Conservation (phyloP, 2,113 vertebrate genomes). For the Gymnobelideus leadbeateri region DNA sequence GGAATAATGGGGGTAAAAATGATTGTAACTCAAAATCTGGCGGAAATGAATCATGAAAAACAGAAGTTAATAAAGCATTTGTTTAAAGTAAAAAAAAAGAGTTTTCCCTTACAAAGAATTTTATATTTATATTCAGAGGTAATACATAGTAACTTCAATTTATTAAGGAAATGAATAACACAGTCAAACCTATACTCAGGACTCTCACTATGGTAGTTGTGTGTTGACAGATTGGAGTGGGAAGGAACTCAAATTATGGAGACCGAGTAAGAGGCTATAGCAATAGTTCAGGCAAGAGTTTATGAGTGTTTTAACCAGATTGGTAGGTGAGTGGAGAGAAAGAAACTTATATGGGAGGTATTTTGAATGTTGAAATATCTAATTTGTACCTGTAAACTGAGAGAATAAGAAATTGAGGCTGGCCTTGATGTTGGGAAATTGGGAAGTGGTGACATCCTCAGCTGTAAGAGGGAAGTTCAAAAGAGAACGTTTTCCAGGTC, state of each 20-base stretch:
- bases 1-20: too few species aligned
- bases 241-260: not conserved
- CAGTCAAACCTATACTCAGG: not conserved
- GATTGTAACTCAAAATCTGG: too few species aligned
- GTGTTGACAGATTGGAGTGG: not conserved
- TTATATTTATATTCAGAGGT: too few species aligned
- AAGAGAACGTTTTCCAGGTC: not conserved
- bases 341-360: not conserved
- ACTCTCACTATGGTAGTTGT: not conserved
- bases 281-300: not conserved
- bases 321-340: not conserved
- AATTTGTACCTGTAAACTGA: not conserved
- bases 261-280: not conserved
- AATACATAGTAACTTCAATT: too few species aligned
- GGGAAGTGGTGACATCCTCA: not conserved
- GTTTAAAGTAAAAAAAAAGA: too few species aligned
- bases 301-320: not conserved
- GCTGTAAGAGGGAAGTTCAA: not conserved
- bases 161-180: not conserved
- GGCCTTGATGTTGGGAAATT: not conserved
- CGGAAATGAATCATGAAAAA: too few species aligned
- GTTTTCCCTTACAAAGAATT: too few species aligned
- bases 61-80: too few species aligned
- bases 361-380: not conserved
- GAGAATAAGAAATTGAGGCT: not conserved